phyloP scores from a whole-genome alignment of 2,888 invertebrate genomes.

The Drosophila mimetica region DNA sequence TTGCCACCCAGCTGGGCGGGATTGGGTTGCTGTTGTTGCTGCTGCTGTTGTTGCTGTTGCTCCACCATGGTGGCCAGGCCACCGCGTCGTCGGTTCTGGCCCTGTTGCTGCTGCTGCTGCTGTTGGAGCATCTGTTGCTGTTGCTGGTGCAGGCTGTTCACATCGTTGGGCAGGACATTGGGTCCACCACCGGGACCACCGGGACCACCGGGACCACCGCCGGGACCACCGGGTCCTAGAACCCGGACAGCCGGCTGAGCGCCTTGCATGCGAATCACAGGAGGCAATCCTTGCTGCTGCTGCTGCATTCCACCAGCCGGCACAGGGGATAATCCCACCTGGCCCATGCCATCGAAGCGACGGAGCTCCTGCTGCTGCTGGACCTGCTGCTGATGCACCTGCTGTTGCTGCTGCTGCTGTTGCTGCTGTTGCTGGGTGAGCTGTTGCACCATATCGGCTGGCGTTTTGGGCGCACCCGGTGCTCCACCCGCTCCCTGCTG shows the following conservation, averaged over 20 bases:
- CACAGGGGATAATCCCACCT: conserved; percentile 55
- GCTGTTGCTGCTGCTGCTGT: conserved; percentile 60
- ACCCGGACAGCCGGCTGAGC: conserved; percentile 77
- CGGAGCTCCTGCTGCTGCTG: conserved; percentile 81
- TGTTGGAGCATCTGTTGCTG: conserved; percentile 70
- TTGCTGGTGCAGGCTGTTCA: conserved; percentile 68
- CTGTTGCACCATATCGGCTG: conserved; percentile 74
- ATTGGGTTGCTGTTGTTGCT: conserved; percentile 65
- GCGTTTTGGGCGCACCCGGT: conserved; percentile 66
- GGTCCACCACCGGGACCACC: conserved; percentile 40
- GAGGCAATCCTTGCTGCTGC: conserved; percentile 74
- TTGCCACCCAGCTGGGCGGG: conserved; percentile 80
- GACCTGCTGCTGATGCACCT: conserved; percentile 53
- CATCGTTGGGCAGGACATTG: conserved; percentile 61
- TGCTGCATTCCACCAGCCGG: conserved; percentile 49
- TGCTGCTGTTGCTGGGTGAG: conserved; percentile 63
- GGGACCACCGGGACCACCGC: conserved; percentile 21
- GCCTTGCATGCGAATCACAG: conserved; percentile 82
- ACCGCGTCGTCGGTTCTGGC: conserved; percentile 67
- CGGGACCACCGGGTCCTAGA: conserved; percentile 54
- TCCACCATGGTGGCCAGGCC: conserved; percentile 65
- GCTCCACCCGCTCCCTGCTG: conserved; percentile 56
- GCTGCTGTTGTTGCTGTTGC: conserved; percentile 49
- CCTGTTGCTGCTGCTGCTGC: conserved; percentile 57
- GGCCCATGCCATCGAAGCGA: conserved; percentile 80